Percentiles rank a stretch among this genome's conserved stretches.
phyloP scores from a whole-genome alignment of 2,888 invertebrate species.

The Hirtodrosophila confusa region DNA sequence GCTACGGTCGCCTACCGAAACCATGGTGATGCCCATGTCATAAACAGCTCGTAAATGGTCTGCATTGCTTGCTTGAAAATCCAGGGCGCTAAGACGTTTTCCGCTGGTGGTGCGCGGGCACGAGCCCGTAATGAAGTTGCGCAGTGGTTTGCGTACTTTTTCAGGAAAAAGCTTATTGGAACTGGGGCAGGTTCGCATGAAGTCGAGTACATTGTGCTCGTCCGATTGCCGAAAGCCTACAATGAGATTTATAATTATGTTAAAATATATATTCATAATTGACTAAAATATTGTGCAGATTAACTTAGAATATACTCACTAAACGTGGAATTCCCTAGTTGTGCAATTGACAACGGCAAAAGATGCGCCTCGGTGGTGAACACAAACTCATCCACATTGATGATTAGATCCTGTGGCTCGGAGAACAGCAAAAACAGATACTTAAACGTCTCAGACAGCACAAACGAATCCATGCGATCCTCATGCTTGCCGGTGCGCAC shows the following conservation, averaged over 20 bases:
- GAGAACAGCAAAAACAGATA: constrained; percentile 97
- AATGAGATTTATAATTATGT: constrained; percentile 12
- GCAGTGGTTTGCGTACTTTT: constrained; percentile 92
- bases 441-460: constrained; percentile 98
- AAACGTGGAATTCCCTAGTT: constrained; percentile 86
- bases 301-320: constrained; percentile 71
- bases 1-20: constrained; percentile 90
- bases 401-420: constrained; percentile 91
- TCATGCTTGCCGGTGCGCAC: constrained; percentile 95
- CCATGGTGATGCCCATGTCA: constrained; percentile 97
- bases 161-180: constrained; percentile 93
- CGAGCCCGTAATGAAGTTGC: constrained; percentile 92
- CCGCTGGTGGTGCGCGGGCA: constrained; percentile 88
- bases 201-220: constrained; percentile 86
- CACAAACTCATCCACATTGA: constrained; percentile 94
- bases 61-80: constrained; percentile 92
- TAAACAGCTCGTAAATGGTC: constrained; percentile 94
- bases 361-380: constrained; percentile 98
- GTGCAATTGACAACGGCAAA: constrained; percentile 93
- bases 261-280: too few relatives aligned
- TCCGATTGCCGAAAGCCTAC: constrained; percentile 85
- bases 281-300: neutral
- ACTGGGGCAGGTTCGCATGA: constrained; percentile 91
- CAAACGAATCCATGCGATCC: constrained; percentile 99
- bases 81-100: constrained; percentile 88